Conservation (phyloP, 2,113 vertebrate species). For the Rafetus swinhoei region DNA sequence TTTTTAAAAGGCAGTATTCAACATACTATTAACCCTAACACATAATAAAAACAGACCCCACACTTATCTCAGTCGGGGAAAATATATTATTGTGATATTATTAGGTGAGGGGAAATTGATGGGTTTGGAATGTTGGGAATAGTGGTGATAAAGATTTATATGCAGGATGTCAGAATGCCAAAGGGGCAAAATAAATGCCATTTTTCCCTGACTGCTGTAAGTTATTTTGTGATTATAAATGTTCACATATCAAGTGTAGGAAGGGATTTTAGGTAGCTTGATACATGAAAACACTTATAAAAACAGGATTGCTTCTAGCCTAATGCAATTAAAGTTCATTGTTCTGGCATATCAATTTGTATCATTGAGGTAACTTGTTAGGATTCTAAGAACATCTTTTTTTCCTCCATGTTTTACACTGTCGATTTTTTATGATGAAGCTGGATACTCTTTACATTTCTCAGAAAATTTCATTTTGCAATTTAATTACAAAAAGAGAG, state of each 20-base stretch:
- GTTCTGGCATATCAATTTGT: neutral
- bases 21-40: neutral
- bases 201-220: neutral
- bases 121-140: neutral
- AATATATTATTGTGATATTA: neutral
- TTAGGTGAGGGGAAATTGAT: neutral
- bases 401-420: neutral
- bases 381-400: neutral
- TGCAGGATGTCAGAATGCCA: neutral
- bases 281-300: neutral
- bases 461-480: neutral
- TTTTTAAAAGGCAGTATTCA: neutral
- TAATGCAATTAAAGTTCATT: constrained; percentile 32
- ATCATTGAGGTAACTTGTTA: neutral
- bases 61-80: neutral
- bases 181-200: neutral
- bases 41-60: neutral
- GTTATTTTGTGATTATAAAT: neutral
- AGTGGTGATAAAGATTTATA: neutral
- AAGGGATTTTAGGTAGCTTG: neutral
- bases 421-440: neutral
- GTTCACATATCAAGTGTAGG: accelerated
- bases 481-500: neutral
- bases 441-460: neutral
- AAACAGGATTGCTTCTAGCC: neutral